A percentile compares a stretch with the other conserved stretches of the same genome.
Conservation (phyloP, 2,113 vertebrate genomes). For the Chaenogobius annularis region DNA sequence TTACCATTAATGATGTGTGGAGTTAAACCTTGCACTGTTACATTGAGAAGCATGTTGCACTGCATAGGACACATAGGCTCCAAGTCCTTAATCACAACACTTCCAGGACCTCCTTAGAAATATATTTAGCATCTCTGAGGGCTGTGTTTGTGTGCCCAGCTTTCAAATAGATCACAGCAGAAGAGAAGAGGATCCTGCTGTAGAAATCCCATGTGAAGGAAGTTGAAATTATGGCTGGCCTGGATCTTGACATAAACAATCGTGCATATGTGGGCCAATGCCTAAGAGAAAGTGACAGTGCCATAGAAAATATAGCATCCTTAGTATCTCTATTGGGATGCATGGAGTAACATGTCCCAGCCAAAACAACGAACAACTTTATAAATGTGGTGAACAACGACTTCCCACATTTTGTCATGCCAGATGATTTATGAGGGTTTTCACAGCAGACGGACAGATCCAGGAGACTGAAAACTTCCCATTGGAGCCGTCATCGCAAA, state of each 20-base stretch:
- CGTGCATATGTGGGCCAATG: constrained; percentile 53
- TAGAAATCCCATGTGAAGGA: constrained; percentile 58
- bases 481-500: not conserved
- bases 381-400: not conserved
- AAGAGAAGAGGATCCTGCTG: constrained; percentile 49
- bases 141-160: constrained; percentile 35
- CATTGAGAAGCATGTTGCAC: constrained; percentile 40
- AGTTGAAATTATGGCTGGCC: constrained; percentile 46
- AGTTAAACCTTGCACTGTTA: constrained; percentile 26
- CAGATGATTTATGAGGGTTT: not conserved
- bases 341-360: not conserved
- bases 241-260: constrained; percentile 57
- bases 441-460: not conserved
- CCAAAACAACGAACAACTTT: not conserved
- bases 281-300: constrained; percentile 27
- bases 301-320: constrained; percentile 23
- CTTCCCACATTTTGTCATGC: not conserved
- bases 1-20: constrained; percentile 44
- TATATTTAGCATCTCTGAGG: constrained; percentile 58
- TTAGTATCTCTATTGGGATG: not conserved
- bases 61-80: constrained; percentile 3
- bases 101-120: constrained; percentile 39
- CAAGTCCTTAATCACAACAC: constrained; percentile 45
- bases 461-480: constrained; percentile 1
- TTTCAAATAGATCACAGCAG: constrained; percentile 57